Percentiles rank a stretch among this genome's conserved stretches.
phyloP scores from a whole-genome alignment of 2,888 invertebrate species.

The Kryphioiulus occultus region DNA sequence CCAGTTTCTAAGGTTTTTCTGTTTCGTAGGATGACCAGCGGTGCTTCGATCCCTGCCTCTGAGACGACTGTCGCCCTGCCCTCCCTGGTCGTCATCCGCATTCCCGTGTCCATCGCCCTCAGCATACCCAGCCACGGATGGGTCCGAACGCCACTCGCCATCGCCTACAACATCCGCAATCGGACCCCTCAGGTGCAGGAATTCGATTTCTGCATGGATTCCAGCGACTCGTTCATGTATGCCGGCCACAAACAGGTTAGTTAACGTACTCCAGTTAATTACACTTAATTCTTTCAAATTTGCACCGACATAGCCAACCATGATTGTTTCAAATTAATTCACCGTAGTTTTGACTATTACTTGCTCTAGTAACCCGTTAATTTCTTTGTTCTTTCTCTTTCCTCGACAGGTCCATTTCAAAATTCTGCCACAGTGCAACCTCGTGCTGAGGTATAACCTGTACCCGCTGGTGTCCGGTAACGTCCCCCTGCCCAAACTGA shows the following conservation, averaged over 20 bases:
- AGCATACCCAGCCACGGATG: conserved; percentile 75
- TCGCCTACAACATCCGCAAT: conserved; percentile 76
- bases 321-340: too few relatives aligned
- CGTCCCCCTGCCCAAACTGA: conserved; percentile 72
- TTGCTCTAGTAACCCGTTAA: too few relatives aligned
- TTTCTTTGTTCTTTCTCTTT: too few relatives aligned
- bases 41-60: conserved; percentile 57
- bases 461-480: conserved; percentile 79
- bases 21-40: conserved; percentile 24
- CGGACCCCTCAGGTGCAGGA: conserved; percentile 75
- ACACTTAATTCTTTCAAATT: too few relatives aligned
- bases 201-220: conserved; percentile 77
- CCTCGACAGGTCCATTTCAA: conserved; percentile 64
- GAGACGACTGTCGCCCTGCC: conserved; percentile 60
- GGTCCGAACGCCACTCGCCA: conserved; percentile 72
- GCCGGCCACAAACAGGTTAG: conserved; percentile 90
- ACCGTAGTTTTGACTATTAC: too few relatives aligned
- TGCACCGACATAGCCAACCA: too few relatives aligned
- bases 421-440: conserved; percentile 62
- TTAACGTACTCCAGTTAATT: too few relatives aligned
- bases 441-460: conserved; percentile 73
- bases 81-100: conserved; percentile 60
- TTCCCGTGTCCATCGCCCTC: conserved; percentile 61
- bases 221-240: conserved; percentile 92
- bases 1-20: not conserved